Percentiles rank a stretch among this genome's conserved stretches.
Conservation (phyloP, 2,797 vertebrate species). For the Trichosurus vulpecula region DNA sequence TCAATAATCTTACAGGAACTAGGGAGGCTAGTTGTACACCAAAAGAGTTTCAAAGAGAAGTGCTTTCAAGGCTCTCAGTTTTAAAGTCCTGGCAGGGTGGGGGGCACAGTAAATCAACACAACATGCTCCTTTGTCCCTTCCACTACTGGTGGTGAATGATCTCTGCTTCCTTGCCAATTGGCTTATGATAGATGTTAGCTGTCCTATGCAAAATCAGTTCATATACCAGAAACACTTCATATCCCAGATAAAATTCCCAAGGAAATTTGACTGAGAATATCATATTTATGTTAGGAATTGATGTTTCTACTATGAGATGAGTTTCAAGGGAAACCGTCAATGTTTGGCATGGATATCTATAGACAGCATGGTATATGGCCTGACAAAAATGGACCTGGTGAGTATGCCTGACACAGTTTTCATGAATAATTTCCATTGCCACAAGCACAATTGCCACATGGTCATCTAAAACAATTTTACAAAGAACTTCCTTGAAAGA, state of each 20-base stretch:
- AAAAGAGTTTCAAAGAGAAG: not conserved
- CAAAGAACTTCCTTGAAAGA: not conserved
- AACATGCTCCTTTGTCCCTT: not conserved
- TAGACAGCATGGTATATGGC: not conserved
- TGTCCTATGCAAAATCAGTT: not conserved
- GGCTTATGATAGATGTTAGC: not conserved
- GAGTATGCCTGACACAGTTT: not conserved
- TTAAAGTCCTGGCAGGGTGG: not conserved
- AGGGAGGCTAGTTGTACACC: not conserved
- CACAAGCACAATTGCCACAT: not conserved
- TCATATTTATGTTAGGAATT: not conserved
- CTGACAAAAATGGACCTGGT: not conserved
- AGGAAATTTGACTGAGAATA: not conserved
- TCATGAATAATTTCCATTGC: not conserved
- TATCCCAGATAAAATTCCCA: not conserved
- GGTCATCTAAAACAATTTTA: not conserved
- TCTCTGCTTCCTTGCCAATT: not conserved
- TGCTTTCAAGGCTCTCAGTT: not conserved
- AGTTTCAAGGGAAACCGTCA: not conserved
- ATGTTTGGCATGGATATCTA: not conserved
- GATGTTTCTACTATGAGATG: not conserved
- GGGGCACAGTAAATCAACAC: not conserved
- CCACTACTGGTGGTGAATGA: not conserved
- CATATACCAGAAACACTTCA: not conserved
- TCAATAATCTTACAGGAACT: not conserved